Base-by-base conservation (phyloP, 2,888 invertebrate species). In the Orchesellides sinensis region DNA sequence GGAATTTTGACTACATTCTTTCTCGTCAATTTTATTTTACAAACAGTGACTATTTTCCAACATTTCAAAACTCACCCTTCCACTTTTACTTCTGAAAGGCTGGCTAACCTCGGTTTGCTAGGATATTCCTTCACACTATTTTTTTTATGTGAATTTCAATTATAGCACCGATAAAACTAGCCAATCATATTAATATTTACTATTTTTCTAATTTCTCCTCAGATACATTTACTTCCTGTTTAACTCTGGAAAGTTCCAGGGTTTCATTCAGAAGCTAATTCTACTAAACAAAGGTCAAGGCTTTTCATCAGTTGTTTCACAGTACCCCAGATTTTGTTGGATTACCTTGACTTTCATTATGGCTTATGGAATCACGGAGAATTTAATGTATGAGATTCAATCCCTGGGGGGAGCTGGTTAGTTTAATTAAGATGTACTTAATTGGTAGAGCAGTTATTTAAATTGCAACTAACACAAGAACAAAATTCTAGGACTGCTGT, bases 381-480 rank as follows among this genome's bases (percentile, higher is more conserved):
- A 75, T 29, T 40, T 66, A 6, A 29, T 77, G 59, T 77, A 45
- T 40, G 77, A 77, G 35, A 5, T 75, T n/a, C 61, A 75, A 66
- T 66, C 32, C 19, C 27, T 75, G 25, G 45, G 21, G 10, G 56
- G 52, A 54, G 49, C 14, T 2, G 40, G 40, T 40, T 5, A 40
- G 10, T 40, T 2, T 14, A 8, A 40, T 2, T 14, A 40, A 2
- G 1, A n/a, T 40, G n/a, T 2, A 40, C 2, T 2, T 40, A 8
- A 14, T 40, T 40, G 10, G 2, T 40, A 5, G 10, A 8, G 2
- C 40, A 5, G 2, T 1, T 14, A 40, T 8, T 14, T 5, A 5
- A 40, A 40, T 14, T 8, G 2, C 40, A 40, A 32, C 32, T 32
- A 10, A 10, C 5, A 40, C 40, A 40, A 2, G n/a, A n/a, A n/a